Evolutionary conservation across 2,113 vertebrate species (phyloP), one percentile per base, ranked within the genome.

Genomic region (Nicator chloris): DNA sequence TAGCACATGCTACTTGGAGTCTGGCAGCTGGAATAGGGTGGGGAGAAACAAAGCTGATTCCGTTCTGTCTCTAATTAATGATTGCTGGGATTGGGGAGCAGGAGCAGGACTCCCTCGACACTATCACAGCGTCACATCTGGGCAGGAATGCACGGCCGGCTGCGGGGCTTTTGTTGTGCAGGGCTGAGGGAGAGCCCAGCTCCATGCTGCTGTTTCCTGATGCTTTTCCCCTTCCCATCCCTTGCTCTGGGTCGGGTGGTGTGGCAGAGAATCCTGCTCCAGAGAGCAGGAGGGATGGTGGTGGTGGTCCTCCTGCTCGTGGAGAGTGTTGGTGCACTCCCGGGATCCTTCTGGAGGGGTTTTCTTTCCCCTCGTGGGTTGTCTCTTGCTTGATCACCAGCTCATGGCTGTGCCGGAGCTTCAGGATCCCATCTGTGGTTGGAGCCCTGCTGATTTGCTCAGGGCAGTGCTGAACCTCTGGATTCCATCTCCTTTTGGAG

Each of bases 1-100:
- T 95, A 96, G 95, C 96, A 92, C 91, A 84, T 97, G 95, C 94
- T 93, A 92, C 95, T 95, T 93, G 94, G 95, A 96, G 89, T 95
- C 94, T 95, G 93, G 96, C 91, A 96, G 96, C 96, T 91, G 96
- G 79, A 91, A 51, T 92, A 76, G 96, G 96, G 94, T 95, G 96
- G 86, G 81, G 95, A 96, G 91, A 89, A 95, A 93, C 95, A 92
- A 95, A 95, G 91, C 91, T 96, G 93, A 95, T 96, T 82, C 91
- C 86, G 19, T 83, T 92, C 94, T 97, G 96, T 81, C 88, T 94
- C 96, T 95, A 93, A 96, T 97, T 96, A 97, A 95, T 84, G 95
- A 93, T 94, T 71, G 92, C 94, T 94, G 78, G 73, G 87, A 93
- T 72, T 17, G 37, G 42, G 76, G 90, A 90, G 86, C 86, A 42